Percentiles rank a stretch among this genome's conserved stretches.
These are phyloP conservation scores for Agrilus cyanescens DNA, from an alignment of 2,888 invertebrate genomes.

Conservation along the genomic window DNA sequence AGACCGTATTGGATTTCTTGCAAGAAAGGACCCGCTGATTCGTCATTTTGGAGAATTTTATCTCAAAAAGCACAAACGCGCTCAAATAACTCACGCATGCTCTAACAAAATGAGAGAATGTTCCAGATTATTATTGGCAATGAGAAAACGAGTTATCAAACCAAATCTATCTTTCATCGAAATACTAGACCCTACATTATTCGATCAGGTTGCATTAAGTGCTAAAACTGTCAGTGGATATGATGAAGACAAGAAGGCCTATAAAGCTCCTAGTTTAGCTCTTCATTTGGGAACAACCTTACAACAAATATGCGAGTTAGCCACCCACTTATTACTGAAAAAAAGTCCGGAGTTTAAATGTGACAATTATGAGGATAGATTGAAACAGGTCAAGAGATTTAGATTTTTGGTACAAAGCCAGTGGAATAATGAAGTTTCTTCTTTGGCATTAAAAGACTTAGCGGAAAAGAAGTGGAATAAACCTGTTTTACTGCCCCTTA, in stretches of 20 bases:
- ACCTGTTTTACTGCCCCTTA: conserved; percentile 6
- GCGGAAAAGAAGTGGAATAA: conserved; percentile 8
- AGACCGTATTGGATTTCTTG: conserved; percentile 4
- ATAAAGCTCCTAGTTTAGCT: conserved; percentile 4
- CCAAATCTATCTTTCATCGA: conserved; percentile 2
- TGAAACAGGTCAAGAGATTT: conserved; percentile 6
- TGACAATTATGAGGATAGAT: conserved; percentile 2
- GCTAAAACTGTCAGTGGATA: conserved; percentile 5
- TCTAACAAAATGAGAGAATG: conserved; percentile 10
- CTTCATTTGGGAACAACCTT: conserved; percentile 5
- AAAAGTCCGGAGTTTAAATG: conserved; percentile 6
- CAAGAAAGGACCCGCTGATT: conserved; percentile 6
- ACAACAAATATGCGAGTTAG: conserved; percentile 4
- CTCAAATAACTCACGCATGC: conserved; percentile 2
- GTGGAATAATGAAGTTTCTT: conserved; percentile 7
- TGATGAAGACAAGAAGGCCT: neutral
- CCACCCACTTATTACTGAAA: conserved; percentile 4
- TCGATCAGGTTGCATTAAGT: conserved; percentile 1
- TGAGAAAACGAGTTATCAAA: conserved; percentile 4
- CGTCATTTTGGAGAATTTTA: conserved; percentile 7
- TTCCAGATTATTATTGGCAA: conserved; percentile 5
- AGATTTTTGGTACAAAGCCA: conserved; percentile 6
- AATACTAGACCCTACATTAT: conserved; percentile 1
- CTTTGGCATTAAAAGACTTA: conserved; percentile 8
- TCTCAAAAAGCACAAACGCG: conserved; percentile 7